phyloP scores from a whole-genome alignment of 2,797 vertebrate genomes.

The Urophycis tenuis region DNA sequence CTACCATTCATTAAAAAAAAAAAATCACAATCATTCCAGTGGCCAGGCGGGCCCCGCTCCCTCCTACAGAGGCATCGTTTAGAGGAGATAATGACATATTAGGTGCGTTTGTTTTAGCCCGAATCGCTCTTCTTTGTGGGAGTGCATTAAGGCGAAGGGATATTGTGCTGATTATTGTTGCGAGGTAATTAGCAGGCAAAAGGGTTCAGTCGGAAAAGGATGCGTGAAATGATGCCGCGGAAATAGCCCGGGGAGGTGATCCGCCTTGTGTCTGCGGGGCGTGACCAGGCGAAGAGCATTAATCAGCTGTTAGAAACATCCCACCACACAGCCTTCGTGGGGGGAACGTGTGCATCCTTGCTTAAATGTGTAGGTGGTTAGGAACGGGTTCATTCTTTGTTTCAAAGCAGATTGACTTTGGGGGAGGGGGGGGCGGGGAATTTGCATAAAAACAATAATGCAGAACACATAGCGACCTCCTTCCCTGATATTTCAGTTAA shows the following conservation, averaged over 20 bases:
- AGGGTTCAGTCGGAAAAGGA: conserved; percentile 36
- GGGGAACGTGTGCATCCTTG: neutral
- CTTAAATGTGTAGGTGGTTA: neutral
- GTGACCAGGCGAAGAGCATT: conserved; percentile 18
- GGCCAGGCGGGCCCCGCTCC: conserved; percentile 43
- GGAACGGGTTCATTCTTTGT: neutral
- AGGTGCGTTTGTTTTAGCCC: conserved; percentile 50
- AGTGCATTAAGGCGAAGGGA: conserved; percentile 54
- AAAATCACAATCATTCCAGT: conserved; percentile 41
- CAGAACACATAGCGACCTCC: conserved; percentile 3
- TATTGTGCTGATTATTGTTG: conserved; percentile 62
- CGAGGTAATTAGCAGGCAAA: conserved; percentile 51
- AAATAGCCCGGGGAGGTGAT: neutral
- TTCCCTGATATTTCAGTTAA: conserved; percentile 24
- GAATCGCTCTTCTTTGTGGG: conserved; percentile 40
- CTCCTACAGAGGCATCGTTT: conserved; percentile 47
- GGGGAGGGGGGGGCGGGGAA: conserved; percentile 8
- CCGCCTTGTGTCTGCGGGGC: neutral
- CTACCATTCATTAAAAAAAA: conserved; percentile 43
- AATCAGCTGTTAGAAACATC: conserved; percentile 53
- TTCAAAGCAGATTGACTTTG: neutral
- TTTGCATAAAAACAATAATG: conserved; percentile 9
- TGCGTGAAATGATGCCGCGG: conserved; percentile 14
- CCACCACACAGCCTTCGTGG: neutral
- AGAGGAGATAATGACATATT: conserved; percentile 61